Evolutionary conservation across 2,797 vertebrate genomes (phyloP).

Genomic region (Acrossocheilus fasciatus): DNA sequence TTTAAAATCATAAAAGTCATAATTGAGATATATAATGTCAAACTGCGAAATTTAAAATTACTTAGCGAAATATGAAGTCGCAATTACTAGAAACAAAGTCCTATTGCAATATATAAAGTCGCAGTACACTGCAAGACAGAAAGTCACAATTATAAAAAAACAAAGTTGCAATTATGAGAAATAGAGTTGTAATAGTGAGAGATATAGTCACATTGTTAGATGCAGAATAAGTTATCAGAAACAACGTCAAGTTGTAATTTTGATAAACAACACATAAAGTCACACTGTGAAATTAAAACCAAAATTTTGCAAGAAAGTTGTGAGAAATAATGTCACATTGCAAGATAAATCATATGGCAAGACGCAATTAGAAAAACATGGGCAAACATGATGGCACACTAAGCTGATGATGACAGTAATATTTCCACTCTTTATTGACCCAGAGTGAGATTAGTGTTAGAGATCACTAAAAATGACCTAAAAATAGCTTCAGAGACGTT

Average conservation of each 20-base stretch:
- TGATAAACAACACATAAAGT: not conserved
- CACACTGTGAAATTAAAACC: not conserved
- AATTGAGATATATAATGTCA: not conserved
- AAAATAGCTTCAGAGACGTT: not conserved
- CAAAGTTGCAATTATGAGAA: not conserved
- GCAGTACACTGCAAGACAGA: not conserved
- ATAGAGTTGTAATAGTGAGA: not conserved
- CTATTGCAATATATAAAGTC: not conserved
- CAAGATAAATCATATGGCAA: not conserved
- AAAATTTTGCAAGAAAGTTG: not conserved
- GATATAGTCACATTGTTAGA: not conserved
- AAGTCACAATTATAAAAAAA: not conserved
- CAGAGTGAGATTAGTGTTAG: not conserved
- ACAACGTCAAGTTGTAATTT: not conserved
- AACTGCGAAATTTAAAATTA: not conserved
- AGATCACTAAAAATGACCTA: not conserved
- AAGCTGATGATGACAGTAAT: not conserved
- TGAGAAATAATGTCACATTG: not conserved
- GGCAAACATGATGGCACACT: not conserved
- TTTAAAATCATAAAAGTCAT: not conserved
- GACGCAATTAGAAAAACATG: not conserved
- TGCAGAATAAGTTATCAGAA: not conserved
- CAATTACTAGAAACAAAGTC: not conserved
- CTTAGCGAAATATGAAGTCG: not conserved
- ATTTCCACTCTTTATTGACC: not conserved